These are phyloP conservation scores for Pegoplata infirma DNA, from an alignment of 2,888 invertebrate species.

Conservation along the genomic window DNA sequence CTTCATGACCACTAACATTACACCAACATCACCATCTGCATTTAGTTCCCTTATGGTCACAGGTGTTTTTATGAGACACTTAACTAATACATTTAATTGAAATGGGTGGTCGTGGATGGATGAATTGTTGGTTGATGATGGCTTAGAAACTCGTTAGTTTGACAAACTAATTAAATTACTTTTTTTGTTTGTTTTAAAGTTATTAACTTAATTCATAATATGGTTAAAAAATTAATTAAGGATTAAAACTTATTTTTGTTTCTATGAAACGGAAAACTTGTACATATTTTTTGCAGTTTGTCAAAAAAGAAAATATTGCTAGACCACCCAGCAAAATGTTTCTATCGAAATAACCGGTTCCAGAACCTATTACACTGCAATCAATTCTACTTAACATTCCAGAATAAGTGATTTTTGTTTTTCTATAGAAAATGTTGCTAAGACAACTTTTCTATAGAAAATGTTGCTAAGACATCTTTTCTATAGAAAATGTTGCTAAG, in stretches of 20 bases:
- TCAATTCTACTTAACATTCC: too few species aligned
- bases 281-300: too few species aligned
- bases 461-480: too few species aligned
- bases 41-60: slow-evolving; percentile 7
- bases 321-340: too few species aligned
- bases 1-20: not conserved
- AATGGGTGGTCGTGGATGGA: not conserved
- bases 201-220: not conserved
- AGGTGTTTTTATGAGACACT: slow-evolving; percentile 31
- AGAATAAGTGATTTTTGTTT: too few species aligned
- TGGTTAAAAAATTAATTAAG: not conserved
- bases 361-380: too few species aligned
- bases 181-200: not conserved
- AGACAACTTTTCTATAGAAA: too few species aligned
- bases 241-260: not conserved
- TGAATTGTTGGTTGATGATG: not conserved
- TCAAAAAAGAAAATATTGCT: too few species aligned
- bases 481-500: too few species aligned
- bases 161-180: not conserved
- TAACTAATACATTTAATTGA: slow-evolving; percentile 14
- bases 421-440: too few species aligned
- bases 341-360: too few species aligned
- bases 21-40: not conserved
- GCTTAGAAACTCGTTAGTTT: not conserved
- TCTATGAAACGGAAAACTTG: too few species aligned